These are phyloP conservation scores for Lordiphosa collinella DNA, from an alignment of 1,140 invertebrate genomes.

Conservation along the genomic window DNA sequence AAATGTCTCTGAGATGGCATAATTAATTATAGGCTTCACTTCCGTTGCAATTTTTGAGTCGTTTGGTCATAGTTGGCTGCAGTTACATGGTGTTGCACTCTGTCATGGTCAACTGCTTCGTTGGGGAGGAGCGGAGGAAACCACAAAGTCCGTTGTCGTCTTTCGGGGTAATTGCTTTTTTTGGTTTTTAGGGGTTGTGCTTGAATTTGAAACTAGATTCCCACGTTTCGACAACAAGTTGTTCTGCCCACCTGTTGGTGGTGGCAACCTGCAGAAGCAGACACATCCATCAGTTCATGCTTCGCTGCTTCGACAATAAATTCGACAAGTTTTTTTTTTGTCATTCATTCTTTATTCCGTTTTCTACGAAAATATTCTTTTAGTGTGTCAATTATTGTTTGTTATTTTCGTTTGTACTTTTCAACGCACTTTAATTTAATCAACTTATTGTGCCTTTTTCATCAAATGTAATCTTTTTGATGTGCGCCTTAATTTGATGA, in stretches of 20 bases:
- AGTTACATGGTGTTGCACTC: constrained; percentile 9
- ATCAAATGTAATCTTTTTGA: constrained; percentile 52
- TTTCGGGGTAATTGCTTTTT: constrained; percentile 55
- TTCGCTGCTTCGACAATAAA: constrained; percentile 51
- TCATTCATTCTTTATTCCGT: constrained; percentile 18
- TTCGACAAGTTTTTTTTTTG: constrained; percentile 28
- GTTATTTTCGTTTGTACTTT: neutral
- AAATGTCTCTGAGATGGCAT: constrained; percentile 18
- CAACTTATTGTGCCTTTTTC: constrained; percentile 41
- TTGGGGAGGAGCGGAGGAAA: neutral
- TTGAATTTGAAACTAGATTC: constrained; percentile 38
- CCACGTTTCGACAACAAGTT: constrained; percentile 64
- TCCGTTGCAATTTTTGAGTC: constrained; percentile 18
- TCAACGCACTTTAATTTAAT: constrained; percentile 59
- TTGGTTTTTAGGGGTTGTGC: constrained; percentile 17
- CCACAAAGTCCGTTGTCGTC: constrained; percentile 7
- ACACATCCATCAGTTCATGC: constrained; percentile 32
- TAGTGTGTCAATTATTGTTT: constrained; percentile 57
- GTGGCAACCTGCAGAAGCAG: too few species aligned
- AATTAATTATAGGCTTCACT: constrained; percentile 31
- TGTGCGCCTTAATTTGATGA: constrained; percentile 48
- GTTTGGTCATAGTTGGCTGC: constrained; percentile 49
- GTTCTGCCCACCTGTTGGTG: constrained; percentile 20
- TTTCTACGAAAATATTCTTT: constrained; percentile 44
- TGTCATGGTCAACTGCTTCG: constrained; percentile 54